Evolutionary conservation across 2,113 vertebrate genomes (phyloP), one percentile per base, ranked within the genome.

Genomic region (Phycodurus eques): DNA sequence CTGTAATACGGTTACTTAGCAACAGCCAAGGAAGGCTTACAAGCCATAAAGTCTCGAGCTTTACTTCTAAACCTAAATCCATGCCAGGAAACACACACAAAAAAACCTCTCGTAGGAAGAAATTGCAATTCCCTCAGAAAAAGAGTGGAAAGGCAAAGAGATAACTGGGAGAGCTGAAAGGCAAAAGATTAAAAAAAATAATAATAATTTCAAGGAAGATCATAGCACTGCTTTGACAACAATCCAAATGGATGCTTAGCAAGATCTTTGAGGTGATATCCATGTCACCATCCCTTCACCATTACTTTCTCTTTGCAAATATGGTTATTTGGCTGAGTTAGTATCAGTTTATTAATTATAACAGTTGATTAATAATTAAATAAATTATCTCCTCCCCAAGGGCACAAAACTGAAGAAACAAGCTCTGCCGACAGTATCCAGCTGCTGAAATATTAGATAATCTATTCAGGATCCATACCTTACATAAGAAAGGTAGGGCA

Each of bases 1-100:
- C 66, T 67, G 27, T 22, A 76, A 84, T 65, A 68, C 39, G 4
- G 80, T 85, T 87, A 78, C 78, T 80, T 85, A 84, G 80, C 77
- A 84, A 84, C 82, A 71, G 69, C 63, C 35, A 68, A 46, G 17
- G 67, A 74, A 51, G 49, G 64, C 67, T 46, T 56, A 39, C 46
- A 56, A 46, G 53, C 51, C 63, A 71, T 79, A 62, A 63, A 44
- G 68, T 20, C 11, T 53, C 57, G 13, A 43, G 17, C 33, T 66
- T 65, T 15, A 60, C 62, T 69, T 74, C 22, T 1, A 62, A 43
- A 43, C 39, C 61, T 43, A 63, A 63, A 42, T 74, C 57, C 0
- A 31, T 46, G 47, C 6, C 0, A 42, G 12, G 5, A 80, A 19
- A 22, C 13, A 43, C 19, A 51, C 47, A 46, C 13, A 33, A 20